Conservation (phyloP, 2,888 invertebrate species). For the Zygogramma bicolorata region DNA sequence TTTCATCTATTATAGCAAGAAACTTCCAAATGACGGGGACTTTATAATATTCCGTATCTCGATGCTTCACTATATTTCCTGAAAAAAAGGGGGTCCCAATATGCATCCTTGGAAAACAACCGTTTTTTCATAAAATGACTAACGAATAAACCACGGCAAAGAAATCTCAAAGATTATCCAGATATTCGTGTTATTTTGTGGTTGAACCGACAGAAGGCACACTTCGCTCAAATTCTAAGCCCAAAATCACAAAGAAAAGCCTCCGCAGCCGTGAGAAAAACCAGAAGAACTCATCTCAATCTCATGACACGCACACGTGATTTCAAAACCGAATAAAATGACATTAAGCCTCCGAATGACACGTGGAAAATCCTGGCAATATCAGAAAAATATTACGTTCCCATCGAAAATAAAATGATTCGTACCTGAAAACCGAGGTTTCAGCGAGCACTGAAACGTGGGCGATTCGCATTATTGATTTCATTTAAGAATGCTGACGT, state of each 20-base stretch:
- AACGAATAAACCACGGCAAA: no score
- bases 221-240: no score
- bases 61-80: no score
- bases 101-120: no score
- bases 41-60: no score
- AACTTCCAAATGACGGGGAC: no score
- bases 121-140: no score
- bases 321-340: not conserved
- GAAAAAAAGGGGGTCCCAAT: no score
- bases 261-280: not conserved
- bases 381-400: not conserved
- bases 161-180: no score
- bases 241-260: not conserved
- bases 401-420: not conserved
- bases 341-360: not conserved
- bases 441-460: constrained; percentile 13
- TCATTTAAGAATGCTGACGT: constrained; percentile 29
- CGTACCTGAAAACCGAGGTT: not conserved
- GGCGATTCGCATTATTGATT: constrained; percentile 31
- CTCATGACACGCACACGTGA: not conserved
- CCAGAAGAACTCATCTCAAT: not conserved
- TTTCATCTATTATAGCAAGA: no score
- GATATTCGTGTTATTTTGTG: no score
- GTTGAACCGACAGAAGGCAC: no score
- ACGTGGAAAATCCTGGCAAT: not conserved